Base-by-base conservation (phyloP, 2,888 invertebrate genomes). In the Himalopsyche anomala region DNA sequence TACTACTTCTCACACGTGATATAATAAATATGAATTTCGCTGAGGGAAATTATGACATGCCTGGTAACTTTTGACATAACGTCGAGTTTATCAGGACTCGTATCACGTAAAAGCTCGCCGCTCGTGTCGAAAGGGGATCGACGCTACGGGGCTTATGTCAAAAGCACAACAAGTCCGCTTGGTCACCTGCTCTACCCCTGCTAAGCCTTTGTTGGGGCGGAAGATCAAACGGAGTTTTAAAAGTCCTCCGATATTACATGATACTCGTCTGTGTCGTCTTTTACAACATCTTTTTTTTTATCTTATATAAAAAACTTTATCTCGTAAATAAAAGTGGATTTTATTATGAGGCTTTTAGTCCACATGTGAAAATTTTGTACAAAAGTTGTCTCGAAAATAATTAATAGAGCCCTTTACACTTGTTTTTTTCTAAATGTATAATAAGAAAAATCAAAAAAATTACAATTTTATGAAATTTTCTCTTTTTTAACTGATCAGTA, bases 141-240 rank as follows among this genome's bases (percentile, higher is more conserved):
- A 74, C 11, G 74, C 74, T 74, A 36, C 38, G 74, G 36, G 74
- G 74, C 36, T 74, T 36, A 74, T 74, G 19, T 74, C 74, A 74
- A 36, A 74, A 74, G 74, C 38, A 74, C 74, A 69, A 36, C 19
- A 36, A 74, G 36, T 74, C 74, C 36, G 74, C 28, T 8, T 36
- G 74, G 74, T 74, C 74, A 74, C 74, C 74, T 74, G 74, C 36
- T 36, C 15, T 36, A 15, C 28, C 36, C 15, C 38, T 74, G 15
- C 6, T 15, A 36, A 74, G 36, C 12, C 74, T 74, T 15, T 38
- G 19, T 15, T 74, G 38, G 19, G 19, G 36, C 38, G 74, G 36
- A 74, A 69, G 69, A 69, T 69, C 69, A 69, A 69, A 69, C 69
- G 69, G 28, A 69, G 69, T 69, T 69, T 69, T 69, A 28, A 74